Percentiles rank a stretch among this genome's conserved stretches.
Evolutionary conservation across 1,140 invertebrate genomes (phyloP).

Genomic region (Elymnias hypermnestra): DNA sequence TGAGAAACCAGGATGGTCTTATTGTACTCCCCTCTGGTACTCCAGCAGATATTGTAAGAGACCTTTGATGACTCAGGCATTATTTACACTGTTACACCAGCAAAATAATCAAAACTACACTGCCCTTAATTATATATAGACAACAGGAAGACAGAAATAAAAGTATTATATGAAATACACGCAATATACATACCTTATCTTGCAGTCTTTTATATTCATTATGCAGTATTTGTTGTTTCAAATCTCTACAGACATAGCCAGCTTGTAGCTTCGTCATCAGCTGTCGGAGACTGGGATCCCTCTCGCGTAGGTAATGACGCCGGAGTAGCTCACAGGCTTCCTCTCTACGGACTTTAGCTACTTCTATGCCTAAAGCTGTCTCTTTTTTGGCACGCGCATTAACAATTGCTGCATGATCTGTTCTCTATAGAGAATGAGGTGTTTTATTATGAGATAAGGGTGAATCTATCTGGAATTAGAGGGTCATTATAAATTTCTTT

Average conservation of each 20-base stretch:
- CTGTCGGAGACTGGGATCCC: conserved; percentile 43
- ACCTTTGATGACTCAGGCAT: too few relatives aligned
- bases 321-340: conserved; percentile 38
- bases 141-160: too few relatives aligned
- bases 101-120: too few relatives aligned
- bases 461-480: too few relatives aligned
- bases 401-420: conserved; percentile 62
- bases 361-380: conserved; percentile 39
- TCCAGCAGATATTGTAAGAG: too few relatives aligned
- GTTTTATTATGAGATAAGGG: too few relatives aligned
- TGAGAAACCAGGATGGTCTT: too few relatives aligned
- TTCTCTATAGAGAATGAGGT: conserved; percentile 40
- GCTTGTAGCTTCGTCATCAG: conserved; percentile 45
- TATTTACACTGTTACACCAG: too few relatives aligned
- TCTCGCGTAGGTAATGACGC: conserved; percentile 49
- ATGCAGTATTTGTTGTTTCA: conserved; percentile 54
- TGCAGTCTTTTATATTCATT: conserved; percentile 56
- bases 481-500: too few relatives aligned
- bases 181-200: conserved; percentile 59
- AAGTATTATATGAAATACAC: too few relatives aligned
- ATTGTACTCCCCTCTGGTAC: too few relatives aligned
- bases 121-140: too few relatives aligned
- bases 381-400: conserved; percentile 51
- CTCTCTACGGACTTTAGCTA: conserved; percentile 41
- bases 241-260: conserved; percentile 54